phyloP scores from a whole-genome alignment of 2,888 invertebrate species.

The Epinotia bilunana region DNA sequence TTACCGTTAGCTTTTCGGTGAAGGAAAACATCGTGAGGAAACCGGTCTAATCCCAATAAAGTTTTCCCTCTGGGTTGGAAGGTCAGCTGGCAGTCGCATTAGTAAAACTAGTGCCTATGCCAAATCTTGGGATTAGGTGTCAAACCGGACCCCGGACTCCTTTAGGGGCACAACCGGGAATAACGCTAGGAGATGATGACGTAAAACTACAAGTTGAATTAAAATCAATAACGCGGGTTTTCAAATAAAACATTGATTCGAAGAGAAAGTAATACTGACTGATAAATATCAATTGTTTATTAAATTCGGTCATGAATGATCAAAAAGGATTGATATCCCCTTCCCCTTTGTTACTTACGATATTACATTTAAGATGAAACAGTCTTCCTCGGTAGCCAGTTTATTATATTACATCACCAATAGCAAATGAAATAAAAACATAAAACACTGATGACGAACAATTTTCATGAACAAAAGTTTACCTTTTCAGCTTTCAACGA shows the following conservation, averaged over 20 bases:
- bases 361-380: constrained; percentile 16
- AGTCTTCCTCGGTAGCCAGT: not conserved
- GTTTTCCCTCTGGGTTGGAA: too few species aligned
- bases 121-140: too few species aligned
- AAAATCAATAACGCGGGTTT: too few species aligned
- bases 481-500: constrained; percentile 60
- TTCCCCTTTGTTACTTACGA: constrained; percentile 25
- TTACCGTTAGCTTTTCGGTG: too few species aligned
- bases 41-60: too few species aligned
- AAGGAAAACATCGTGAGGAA: too few species aligned
- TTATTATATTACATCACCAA: not conserved
- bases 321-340: constrained; percentile 5
- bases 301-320: constrained; percentile 23
- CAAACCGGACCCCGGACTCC: too few species aligned
- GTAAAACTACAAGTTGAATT: too few species aligned
- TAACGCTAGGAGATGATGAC: too few species aligned
- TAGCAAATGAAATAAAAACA: constrained; percentile 12
- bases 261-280: constrained; percentile 10
- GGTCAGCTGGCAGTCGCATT: too few species aligned
- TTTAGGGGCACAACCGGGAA: too few species aligned
- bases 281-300: constrained; percentile 13
- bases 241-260: not conserved
- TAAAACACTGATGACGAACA: constrained; percentile 6
- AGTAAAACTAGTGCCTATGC: too few species aligned
- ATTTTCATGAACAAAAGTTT: constrained; percentile 44